These are phyloP conservation scores for Atta texana DNA, from an alignment of 1,140 invertebrate species.

Conservation along the genomic window DNA sequence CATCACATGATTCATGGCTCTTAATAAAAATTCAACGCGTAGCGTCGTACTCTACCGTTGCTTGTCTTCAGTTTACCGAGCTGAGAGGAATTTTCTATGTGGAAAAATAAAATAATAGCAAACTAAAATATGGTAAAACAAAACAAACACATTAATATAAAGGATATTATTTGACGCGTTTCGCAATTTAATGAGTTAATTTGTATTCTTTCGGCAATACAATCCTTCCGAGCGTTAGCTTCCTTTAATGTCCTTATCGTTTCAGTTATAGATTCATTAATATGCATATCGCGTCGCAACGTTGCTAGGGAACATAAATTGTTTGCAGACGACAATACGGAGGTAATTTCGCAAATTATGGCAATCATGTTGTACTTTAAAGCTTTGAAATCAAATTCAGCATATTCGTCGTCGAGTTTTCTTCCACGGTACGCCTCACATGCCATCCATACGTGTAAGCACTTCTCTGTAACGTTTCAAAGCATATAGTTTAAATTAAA, in stretches of 20 bases:
- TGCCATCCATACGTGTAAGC: not conserved
- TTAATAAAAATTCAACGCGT: slow-evolving; percentile 24
- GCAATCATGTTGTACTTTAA: slow-evolving; percentile 7
- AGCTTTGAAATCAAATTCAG: slow-evolving; percentile 43
- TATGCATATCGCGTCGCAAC: slow-evolving; percentile 2
- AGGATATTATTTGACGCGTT: not conserved
- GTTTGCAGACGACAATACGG: not conserved
- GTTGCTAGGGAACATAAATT: slow-evolving; percentile 18
- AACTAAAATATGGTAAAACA: not conserved
- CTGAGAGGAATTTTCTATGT: not conserved
- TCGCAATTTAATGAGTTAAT: slow-evolving; percentile 3
- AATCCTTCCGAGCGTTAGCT: not conserved
- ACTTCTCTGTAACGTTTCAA: slow-evolving; percentile 17
- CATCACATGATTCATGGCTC: not conserved
- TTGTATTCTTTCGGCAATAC: not conserved
- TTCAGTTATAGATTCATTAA: slow-evolving; percentile 19
- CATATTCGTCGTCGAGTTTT: slow-evolving; percentile 23
- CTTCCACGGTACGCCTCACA: slow-evolving; percentile 20
- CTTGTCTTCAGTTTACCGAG: not conserved
- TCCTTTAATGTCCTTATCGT: not conserved
- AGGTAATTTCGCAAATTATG: slow-evolving; percentile 35
- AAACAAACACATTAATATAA: slow-evolving; percentile 13
- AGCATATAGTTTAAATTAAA: slow-evolving; percentile 26
- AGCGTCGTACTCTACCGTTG: not conserved
- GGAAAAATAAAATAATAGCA: not conserved